These are phyloP conservation scores for Drosophila teissieri DNA, from an alignment of 1,140 invertebrate genomes.

Conservation along the genomic window DNA sequence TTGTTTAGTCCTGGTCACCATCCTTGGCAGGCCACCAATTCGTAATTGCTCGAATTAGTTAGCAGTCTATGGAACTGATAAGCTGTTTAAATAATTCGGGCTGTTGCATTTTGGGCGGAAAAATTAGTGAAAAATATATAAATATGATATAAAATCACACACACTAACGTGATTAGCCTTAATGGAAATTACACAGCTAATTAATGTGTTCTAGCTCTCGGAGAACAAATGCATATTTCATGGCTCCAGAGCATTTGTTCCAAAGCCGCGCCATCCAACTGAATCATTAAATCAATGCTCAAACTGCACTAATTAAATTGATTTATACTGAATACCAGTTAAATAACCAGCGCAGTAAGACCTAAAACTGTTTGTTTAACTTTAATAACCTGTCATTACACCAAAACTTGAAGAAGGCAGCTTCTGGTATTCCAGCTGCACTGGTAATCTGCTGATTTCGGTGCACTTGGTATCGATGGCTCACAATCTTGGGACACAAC, in stretches of 20 bases:
- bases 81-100: too few species aligned
- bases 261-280: background rate
- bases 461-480: background rate
- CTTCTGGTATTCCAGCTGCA: background rate
- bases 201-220: background rate
- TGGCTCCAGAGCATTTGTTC: background rate
- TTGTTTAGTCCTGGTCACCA: conserved; percentile 46
- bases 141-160: background rate
- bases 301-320: conserved; percentile 3
- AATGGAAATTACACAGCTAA: background rate
- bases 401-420: background rate
- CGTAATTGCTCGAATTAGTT: conserved; percentile 51
- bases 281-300: background rate
- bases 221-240: background rate
- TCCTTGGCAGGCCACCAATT: conserved; percentile 61
- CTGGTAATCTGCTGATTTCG: background rate
- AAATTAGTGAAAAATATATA: background rate
- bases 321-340: background rate
- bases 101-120: background rate
- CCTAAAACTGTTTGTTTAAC: background rate
- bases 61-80: conserved; percentile 28
- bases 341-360: background rate
- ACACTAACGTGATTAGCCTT: background rate
- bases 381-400: background rate
- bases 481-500: conserved; percentile 47